A percentile compares a stretch with the other conserved stretches of the same genome.
phyloP scores from a whole-genome alignment of 2,797 vertebrate genomes.

The Rhinella marina region DNA sequence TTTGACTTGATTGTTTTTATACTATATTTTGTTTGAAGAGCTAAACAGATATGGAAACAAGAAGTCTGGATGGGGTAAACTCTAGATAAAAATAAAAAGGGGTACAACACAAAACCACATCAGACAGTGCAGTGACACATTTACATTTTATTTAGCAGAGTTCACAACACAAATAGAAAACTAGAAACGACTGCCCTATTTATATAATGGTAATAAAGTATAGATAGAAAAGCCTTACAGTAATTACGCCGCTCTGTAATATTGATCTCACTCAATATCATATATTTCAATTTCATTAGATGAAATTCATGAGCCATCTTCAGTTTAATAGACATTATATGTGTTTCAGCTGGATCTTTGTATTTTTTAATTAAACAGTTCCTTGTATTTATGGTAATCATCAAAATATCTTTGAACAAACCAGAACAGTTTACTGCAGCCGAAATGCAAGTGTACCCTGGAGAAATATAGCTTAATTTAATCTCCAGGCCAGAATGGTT shows the following conservation, averaged over 20 bases:
- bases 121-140: neutral
- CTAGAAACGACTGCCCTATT: neutral
- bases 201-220: conserved; percentile 18
- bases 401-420: conserved; percentile 64
- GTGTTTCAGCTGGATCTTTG: conserved; percentile 61
- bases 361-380: conserved; percentile 63
- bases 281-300: conserved; percentile 58
- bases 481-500: conserved; percentile 63
- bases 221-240: conserved; percentile 3
- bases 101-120: neutral
- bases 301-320: conserved; percentile 57
- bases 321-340: conserved; percentile 54
- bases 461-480: conserved; percentile 64
- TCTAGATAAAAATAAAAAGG: neutral
- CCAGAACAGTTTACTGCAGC: conserved; percentile 61
- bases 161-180: conserved; percentile 6
- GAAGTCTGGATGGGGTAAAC: too few relatives aligned
- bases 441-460: conserved; percentile 56
- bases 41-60: too few relatives aligned
- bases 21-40: too few relatives aligned
- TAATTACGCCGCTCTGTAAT: conserved; percentile 30
- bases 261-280: conserved; percentile 54
- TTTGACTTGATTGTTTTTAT: too few relatives aligned
- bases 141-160: neutral
- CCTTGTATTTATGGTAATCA: conserved; percentile 63